Evolutionary conservation across 37 sponge, comb jelly and placozoan genomes (phyloP).

Genomic region (Crambe crambe): DNA sequence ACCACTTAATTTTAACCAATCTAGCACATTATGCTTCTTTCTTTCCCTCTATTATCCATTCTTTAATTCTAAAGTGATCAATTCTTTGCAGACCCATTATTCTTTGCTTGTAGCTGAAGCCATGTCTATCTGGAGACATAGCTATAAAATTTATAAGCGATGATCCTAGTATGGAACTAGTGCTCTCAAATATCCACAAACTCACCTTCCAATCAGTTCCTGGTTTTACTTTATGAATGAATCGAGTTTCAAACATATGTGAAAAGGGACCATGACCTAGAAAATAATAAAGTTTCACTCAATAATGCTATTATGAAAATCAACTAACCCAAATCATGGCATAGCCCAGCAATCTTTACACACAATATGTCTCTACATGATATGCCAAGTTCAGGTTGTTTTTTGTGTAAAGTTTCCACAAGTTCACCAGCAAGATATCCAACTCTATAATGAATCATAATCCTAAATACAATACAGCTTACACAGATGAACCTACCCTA

Average conservation of each 20-base stretch:
- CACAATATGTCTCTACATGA: conserved; percentile 89
- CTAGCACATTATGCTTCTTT: too few species aligned
- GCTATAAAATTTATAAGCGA: too few species aligned
- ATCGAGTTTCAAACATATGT: conserved; percentile 86
- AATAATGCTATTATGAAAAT: background rate
- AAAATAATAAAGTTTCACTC: background rate
- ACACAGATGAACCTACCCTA: too few species aligned
- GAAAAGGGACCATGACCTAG: conserved; percentile 96
- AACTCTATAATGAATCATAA: conserved; percentile 70
- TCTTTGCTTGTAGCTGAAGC: too few species aligned
- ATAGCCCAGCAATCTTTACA: conserved; percentile 94
- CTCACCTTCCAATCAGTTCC: conserved; percentile 26
- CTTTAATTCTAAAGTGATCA: too few species aligned
- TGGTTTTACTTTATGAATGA: conserved; percentile 65
- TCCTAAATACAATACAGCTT: too few species aligned
- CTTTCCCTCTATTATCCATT: too few species aligned
- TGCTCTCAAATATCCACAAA: too few species aligned
- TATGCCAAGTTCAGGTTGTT: conserved; percentile 85
- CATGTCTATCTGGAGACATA: too few species aligned
- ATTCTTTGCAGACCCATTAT: too few species aligned
- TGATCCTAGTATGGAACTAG: too few species aligned
- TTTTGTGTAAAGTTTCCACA: conserved; percentile 72
- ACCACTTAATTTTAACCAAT: too few species aligned
- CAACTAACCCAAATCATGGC: conserved; percentile 89
- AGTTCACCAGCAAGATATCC: conserved; percentile 88